phyloP scores from a whole-genome alignment of 2,888 invertebrate genomes.

The Ctena decussata region DNA sequence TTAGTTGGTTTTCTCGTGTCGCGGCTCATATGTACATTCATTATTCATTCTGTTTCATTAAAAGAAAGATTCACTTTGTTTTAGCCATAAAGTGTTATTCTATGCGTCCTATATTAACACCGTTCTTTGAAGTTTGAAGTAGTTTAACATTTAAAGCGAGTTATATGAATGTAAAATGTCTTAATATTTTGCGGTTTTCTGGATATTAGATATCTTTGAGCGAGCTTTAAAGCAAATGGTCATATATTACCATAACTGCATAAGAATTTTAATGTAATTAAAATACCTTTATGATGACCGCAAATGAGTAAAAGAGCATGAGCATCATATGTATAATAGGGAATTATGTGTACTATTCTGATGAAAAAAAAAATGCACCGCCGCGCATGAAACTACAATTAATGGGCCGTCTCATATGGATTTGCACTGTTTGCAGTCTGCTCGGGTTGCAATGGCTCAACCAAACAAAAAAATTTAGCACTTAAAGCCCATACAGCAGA shows the following conservation, averaged over 20 bases:
- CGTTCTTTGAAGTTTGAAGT: neutral
- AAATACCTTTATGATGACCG: neutral
- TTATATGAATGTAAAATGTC: neutral
- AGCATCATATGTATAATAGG: too few species aligned
- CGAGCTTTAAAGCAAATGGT: neutral
- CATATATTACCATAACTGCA: conserved; percentile 4
- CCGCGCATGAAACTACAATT: too few species aligned
- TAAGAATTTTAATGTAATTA: neutral
- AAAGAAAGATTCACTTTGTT: conserved; percentile 4
- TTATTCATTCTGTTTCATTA: neutral
- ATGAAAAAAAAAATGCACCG: too few species aligned
- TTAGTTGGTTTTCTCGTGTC: too few species aligned
- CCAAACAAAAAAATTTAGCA: too few species aligned
- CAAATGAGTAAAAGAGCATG: too few species aligned
- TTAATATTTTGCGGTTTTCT: neutral
- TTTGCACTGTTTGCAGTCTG: too few species aligned
- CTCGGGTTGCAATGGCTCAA: too few species aligned
- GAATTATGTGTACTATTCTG: too few species aligned
- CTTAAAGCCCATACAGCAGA: too few species aligned
- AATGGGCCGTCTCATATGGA: too few species aligned
- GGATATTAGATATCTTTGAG: neutral
- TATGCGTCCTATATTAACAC: neutral
- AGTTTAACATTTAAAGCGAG: neutral
- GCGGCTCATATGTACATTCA: conserved; percentile 4
- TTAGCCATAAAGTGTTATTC: neutral